Percentiles rank a stretch among this genome's conserved stretches.
Evolutionary conservation across 2,797 vertebrate genomes (phyloP).

Genomic region (Typhlichthys subterraneus): DNA sequence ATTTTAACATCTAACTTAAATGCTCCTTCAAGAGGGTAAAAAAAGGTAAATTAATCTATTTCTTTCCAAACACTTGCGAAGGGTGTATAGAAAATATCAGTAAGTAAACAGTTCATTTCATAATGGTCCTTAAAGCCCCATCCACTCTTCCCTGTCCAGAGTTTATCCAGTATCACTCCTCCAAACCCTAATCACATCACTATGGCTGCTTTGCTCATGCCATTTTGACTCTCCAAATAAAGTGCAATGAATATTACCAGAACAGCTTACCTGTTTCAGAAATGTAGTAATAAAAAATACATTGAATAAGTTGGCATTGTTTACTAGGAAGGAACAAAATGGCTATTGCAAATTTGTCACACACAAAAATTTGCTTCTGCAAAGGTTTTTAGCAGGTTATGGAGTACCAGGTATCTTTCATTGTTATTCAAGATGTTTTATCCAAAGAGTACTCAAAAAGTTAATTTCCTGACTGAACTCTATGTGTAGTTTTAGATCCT

Average conservation of each 20-base stretch:
- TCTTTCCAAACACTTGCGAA: conserved; percentile 86
- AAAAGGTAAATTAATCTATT: conserved; percentile 83
- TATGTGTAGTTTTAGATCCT: no score
- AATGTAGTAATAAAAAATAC: not conserved
- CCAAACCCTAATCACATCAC: conserved; percentile 8
- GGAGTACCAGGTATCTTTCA: conserved; percentile 39
- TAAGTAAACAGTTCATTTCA: conserved; percentile 76
- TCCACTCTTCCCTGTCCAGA: conserved; percentile 39
- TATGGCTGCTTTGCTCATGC: conserved; percentile 37
- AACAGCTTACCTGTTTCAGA: conserved; percentile 14
- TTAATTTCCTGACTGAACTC: no score
- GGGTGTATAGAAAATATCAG: conserved; percentile 89
- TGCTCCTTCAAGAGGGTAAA: conserved; percentile 19
- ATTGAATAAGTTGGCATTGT: not conserved
- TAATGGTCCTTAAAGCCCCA: conserved; percentile 41
- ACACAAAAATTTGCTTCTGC: conserved; percentile 47
- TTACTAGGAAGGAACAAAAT: conserved; percentile 58
- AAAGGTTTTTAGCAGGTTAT: conserved; percentile 41
- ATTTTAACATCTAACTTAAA: no score
- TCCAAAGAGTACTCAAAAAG: not conserved
- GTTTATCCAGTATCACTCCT: conserved; percentile 10
- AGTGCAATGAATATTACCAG: conserved; percentile 13
- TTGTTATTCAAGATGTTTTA: conserved; percentile 2
- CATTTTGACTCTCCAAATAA: conserved; percentile 58
- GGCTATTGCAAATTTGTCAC: conserved; percentile 47